Evolutionary conservation across 1,140 invertebrate genomes (phyloP).

Genomic region (Acromyrmex charruanus): DNA sequence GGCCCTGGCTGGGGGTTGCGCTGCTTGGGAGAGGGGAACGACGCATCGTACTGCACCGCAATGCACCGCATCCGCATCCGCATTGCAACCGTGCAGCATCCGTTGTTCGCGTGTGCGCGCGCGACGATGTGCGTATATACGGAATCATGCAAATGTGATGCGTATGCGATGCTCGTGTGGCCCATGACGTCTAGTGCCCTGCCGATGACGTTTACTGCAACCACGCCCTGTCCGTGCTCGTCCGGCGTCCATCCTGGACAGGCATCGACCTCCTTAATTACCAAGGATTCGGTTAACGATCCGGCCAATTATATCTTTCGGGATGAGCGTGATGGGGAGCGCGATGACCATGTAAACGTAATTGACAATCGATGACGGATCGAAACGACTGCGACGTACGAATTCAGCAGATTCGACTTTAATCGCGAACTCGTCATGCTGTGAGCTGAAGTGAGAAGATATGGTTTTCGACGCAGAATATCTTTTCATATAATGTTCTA

Average conservation of each 20-base stretch:
- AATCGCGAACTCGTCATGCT: not conserved
- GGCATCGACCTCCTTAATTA: constrained; percentile 83
- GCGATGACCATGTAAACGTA: not conserved
- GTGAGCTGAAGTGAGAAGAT: not conserved
- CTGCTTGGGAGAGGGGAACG: constrained; percentile 1
- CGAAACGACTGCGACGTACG: not conserved
- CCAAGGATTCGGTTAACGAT: constrained; percentile 77
- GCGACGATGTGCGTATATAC: constrained; percentile 61
- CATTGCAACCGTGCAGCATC: constrained; percentile 71
- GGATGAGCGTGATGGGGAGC: not conserved
- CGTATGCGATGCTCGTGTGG: constrained; percentile 80
- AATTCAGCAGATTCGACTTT: not conserved
- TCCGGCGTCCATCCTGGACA: constrained; percentile 77
- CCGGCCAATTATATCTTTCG: constrained; percentile 66
- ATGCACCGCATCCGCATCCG: constrained; percentile 67
- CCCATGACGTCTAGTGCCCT: constrained; percentile 83
- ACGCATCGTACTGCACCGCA: constrained; percentile 5
- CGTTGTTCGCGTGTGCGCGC: constrained; percentile 68
- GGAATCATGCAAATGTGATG: constrained; percentile 81
- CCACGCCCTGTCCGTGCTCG: constrained; percentile 80
- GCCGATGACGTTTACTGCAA: constrained; percentile 83
- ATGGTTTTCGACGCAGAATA: not conserved
- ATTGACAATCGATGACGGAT: constrained; percentile 25
- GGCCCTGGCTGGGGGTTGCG: constrained; percentile 63
- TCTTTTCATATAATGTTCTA: not conserved